Evolutionary conservation across 2,888 invertebrate species (phyloP), one percentile per base, ranked within the genome.

Genomic region (Polymixis lichenea): DNA sequence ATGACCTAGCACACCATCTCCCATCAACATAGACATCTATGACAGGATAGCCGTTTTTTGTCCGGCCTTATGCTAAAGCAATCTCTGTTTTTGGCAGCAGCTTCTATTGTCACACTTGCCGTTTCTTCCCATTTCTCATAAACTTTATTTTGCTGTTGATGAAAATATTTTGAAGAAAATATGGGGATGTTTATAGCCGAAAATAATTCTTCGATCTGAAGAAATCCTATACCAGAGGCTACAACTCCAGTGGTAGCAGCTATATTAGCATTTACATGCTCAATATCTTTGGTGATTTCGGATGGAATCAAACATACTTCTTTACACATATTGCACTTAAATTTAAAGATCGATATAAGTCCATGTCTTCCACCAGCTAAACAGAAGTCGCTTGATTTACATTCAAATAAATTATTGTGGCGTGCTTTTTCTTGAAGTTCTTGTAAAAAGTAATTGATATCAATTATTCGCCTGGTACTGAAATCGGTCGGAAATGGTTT

Each of bases 1-100:
- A 68, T n/a, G 68, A 68, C 15, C 67, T 67, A 67, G 67, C 55
- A 38, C 53, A 67, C 67, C 67, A 67, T 67, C 53, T 15, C 5
- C 38, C 55, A 22, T 67, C 67, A 2, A 55, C 53, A 17, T 4
- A 67, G 8, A 67, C 55, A 55, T 67, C 38, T n/a, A 68, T 38
- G n/a, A 68, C 19, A 43, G 56, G 2, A 15, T 68, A 55, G 25
- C 56, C 55, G 2, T 38, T 68, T 17, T 68, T 68, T 2, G 32
- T 43, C 3, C 67, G 38, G 17, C 67, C 67, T 2, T 3, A 7
- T 38, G 38, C 38, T 17, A 55, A 6, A 25, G 67, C 67, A n/a
- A 68, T 68, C 25, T 68, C 25, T 68, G 15, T 38, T 68, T 9
- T 38, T 11, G n/a, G 67, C 67, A 32, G 67, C 55, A 55, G 67